Evolutionary conservation across 2,888 invertebrate species (phyloP).

Genomic region (Branchellion lobata): DNA sequence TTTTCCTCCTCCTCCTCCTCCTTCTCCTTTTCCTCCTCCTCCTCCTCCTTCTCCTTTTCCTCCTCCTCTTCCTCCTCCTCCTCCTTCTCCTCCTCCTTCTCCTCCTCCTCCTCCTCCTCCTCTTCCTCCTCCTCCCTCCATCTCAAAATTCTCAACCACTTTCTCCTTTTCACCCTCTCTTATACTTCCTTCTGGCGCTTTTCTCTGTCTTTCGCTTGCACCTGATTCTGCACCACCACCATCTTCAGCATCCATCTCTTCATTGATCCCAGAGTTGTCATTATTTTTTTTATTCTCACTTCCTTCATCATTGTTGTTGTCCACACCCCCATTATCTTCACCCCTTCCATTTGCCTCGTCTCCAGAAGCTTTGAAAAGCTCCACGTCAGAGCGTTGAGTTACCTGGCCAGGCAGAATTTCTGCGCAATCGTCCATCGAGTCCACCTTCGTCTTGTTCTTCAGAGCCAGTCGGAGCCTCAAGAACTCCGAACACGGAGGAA

Average conservation of each 20-base stretch:
- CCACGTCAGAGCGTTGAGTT: too few species aligned
- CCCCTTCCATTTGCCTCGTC: neutral
- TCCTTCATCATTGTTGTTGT: neutral
- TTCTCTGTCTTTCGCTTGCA: too few species aligned
- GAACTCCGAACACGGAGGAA: slow-evolving; percentile 51
- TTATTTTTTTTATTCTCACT: neutral
- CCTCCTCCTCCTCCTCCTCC: too few species aligned
- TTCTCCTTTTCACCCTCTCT: neutral
- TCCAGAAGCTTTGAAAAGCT: neutral
- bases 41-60: neutral
- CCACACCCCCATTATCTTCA: neutral
- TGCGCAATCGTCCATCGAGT: neutral
- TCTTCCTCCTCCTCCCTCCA: neutral
- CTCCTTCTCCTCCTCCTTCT: too few species aligned
- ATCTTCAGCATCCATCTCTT: too few species aligned
- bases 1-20: slow-evolving; percentile 1
- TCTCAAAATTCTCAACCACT: neutral
- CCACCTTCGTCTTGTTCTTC: slow-evolving; percentile 14
- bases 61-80: neutral
- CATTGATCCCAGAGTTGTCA: too few species aligned
- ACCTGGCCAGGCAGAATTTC: too few species aligned
- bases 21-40: neutral
- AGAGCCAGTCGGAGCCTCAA: slow-evolving; percentile 20
- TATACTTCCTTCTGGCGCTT: neutral
- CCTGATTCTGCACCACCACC: too few species aligned